Percentiles rank a stretch among this genome's conserved stretches.
phyloP scores from a whole-genome alignment of 2,888 invertebrate genomes.

The Ectemnius continuus region DNA sequence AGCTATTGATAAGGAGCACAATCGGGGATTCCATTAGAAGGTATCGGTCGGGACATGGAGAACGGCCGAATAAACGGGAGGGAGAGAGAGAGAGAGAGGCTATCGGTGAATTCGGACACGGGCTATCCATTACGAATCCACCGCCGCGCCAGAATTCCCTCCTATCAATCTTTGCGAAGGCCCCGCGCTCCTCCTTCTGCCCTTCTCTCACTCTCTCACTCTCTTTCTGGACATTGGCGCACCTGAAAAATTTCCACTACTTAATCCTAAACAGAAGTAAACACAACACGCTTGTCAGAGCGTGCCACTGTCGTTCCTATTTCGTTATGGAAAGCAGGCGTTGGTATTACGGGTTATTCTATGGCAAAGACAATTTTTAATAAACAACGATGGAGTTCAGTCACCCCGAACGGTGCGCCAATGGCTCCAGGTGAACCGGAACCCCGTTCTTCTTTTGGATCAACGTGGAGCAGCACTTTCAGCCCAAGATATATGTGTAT shows the following conservation, averaged over 20 bases:
- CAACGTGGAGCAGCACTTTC: not conserved
- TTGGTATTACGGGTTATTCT: too few relatives aligned
- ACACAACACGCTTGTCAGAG: too few relatives aligned
- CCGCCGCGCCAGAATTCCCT: constrained; percentile 65
- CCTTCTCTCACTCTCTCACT: constrained; percentile 26
- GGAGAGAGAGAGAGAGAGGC: constrained; percentile 26
- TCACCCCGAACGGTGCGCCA: too few relatives aligned
- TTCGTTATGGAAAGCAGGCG: too few relatives aligned
- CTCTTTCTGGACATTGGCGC: constrained; percentile 6
- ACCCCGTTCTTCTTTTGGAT: not conserved
- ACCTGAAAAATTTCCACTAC: too few relatives aligned
- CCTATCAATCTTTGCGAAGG: constrained; percentile 71
- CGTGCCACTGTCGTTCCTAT: too few relatives aligned
- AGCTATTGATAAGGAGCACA: constrained; percentile 69
- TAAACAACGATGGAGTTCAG: too few relatives aligned
- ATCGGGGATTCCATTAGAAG: constrained; percentile 73
- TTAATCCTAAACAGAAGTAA: too few relatives aligned
- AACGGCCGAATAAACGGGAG: constrained; percentile 34
- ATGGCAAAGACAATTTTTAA: too few relatives aligned
- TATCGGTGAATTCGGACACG: constrained; percentile 71
- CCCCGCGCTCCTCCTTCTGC: constrained; percentile 35
- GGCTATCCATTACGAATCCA: constrained; percentile 74
- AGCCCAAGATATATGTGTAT: not conserved
- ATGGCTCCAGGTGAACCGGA: too few relatives aligned
- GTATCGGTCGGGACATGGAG: constrained; percentile 56